Evolutionary conservation across 2,113 vertebrate genomes (phyloP).

Genomic region (Craseonycteris thonglongyai): DNA sequence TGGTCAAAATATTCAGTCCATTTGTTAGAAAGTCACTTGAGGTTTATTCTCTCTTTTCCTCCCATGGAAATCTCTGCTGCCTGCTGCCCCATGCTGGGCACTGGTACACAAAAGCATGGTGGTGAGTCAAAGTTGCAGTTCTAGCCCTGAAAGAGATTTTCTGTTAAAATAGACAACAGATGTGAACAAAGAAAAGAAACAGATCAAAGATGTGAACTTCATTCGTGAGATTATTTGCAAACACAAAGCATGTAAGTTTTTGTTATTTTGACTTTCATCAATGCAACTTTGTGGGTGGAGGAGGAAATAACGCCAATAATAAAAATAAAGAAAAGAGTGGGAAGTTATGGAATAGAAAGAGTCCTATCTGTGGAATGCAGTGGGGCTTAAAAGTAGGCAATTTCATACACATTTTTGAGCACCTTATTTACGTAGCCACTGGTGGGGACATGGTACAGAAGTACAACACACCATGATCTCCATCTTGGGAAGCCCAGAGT

Average conservation of each 20-base stretch:
- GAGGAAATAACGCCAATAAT: constrained; percentile 47
- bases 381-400: background rate
- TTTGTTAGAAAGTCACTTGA: constrained; percentile 20
- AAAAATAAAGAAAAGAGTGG: constrained; percentile 26
- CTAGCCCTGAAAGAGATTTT: constrained; percentile 52
- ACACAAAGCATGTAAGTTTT: constrained; percentile 36
- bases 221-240: constrained; percentile 40
- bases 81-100: constrained; percentile 34
- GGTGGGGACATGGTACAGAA: background rate
- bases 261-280: constrained; percentile 62
- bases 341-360: background rate
- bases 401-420: background rate
- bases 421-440: background rate
- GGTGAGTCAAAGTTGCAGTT: constrained; percentile 31
- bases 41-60: background rate
- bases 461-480: background rate
- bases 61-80: background rate
- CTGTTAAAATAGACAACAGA: constrained; percentile 63
- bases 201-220: constrained; percentile 62
- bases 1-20: background rate
- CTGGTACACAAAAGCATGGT: constrained; percentile 33
- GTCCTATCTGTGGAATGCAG: background rate
- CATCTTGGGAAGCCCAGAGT: background rate
- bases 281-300: constrained; percentile 25
- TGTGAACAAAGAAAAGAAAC: constrained; percentile 60